Evolutionary conservation across 2,888 invertebrate species (phyloP).

Genomic region (Plebejus anna): DNA sequence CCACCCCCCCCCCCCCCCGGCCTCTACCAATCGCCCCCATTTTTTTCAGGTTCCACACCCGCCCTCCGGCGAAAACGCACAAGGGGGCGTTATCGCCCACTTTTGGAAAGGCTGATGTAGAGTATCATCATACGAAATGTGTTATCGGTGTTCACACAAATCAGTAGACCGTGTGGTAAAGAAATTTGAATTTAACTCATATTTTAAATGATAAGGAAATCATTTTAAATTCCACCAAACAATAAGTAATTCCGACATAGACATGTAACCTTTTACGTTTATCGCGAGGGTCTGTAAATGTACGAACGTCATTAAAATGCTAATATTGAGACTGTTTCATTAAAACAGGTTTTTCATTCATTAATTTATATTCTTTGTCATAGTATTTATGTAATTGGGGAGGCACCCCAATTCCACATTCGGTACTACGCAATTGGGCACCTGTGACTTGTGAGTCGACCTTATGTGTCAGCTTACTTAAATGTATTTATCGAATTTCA

Average conservation of each 20-base stretch:
- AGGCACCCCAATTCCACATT: slow-evolving; percentile 43
- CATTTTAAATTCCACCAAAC: neutral
- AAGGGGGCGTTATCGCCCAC: no score
- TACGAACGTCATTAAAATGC: slow-evolving; percentile 14
- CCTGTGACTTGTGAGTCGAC: slow-evolving; percentile 53
- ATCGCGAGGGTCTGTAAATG: neutral
- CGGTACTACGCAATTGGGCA: slow-evolving; percentile 56
- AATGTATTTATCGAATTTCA: slow-evolving; percentile 48
- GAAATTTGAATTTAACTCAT: neutral
- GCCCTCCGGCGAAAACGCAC: no score
- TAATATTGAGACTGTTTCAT: slow-evolving; percentile 32
- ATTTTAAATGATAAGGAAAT: neutral
- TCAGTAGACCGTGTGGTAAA: neutral
- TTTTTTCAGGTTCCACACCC: no score
- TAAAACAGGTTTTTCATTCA: slow-evolving; percentile 40
- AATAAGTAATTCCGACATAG: neutral
- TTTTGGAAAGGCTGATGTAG: neutral
- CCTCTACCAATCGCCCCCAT: no score
- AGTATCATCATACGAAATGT: neutral
- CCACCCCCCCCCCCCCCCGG: no score
- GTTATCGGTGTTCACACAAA: neutral
- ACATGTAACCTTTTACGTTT: slow-evolving; percentile 3
- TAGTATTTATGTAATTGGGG: slow-evolving; percentile 39
- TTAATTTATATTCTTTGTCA: slow-evolving; percentile 39
- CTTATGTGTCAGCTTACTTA: slow-evolving; percentile 47